These are phyloP conservation scores for Hyposoter dolosus DNA, from an alignment of 2,888 invertebrate genomes.

Conservation along the genomic window DNA sequence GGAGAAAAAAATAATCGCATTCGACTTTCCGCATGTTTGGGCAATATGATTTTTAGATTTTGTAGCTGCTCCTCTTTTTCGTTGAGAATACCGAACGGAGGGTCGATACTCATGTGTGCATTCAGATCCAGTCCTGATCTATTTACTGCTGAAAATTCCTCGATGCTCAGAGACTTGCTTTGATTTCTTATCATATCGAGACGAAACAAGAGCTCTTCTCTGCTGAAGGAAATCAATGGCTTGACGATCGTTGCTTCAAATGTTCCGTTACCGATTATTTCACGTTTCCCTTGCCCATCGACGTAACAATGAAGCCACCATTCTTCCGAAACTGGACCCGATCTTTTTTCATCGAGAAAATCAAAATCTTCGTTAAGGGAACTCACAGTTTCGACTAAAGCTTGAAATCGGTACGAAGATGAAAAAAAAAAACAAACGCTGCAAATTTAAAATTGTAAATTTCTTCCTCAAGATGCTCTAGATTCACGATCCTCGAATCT, in stretches of 20 bases:
- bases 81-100: conserved; percentile 84
- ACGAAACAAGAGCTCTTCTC: conserved; percentile 85
- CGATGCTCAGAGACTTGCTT: conserved; percentile 84
- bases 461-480: no score
- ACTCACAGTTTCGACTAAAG: no score
- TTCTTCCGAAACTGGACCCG: conserved; percentile 85
- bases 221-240: conserved; percentile 86
- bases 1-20: conserved; percentile 77
- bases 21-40: conserved; percentile 65
- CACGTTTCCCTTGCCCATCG: conserved; percentile 86
- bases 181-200: conserved; percentile 85
- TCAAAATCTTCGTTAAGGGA: background rate
- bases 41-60: conserved; percentile 71
- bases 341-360: conserved; percentile 57
- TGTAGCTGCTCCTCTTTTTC: conserved; percentile 69
- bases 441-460: no score
- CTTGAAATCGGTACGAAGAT: no score
- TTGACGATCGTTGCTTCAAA: conserved; percentile 87
- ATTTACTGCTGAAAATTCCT: conserved; percentile 86
- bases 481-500: no score
- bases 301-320: conserved; percentile 87
- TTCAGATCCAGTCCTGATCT: conserved; percentile 86
- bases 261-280: conserved; percentile 85
- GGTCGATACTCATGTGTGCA: conserved; percentile 85
- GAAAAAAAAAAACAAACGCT: no score